Base-by-base conservation (phyloP, 1,140 invertebrate species). In the Cotesia typhae region DNA sequence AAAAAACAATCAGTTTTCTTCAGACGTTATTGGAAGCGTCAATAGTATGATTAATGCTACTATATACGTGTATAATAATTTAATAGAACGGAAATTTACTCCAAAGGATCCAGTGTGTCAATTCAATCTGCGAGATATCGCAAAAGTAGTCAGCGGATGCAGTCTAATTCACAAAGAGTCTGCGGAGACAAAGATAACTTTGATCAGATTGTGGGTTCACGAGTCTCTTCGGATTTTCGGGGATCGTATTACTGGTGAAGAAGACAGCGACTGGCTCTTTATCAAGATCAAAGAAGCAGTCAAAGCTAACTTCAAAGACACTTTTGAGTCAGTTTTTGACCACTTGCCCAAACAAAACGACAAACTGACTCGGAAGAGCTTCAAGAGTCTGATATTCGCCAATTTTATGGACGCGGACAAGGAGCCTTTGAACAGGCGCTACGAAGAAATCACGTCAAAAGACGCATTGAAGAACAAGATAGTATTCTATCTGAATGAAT, bases 151-250 rank as follows among this genome's bases (percentile, higher is more conserved):
- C 52, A 87, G 88, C 64, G 92, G 92, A 6, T 89, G 91, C 70
- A 84, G 90, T 35, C 84, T 93, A 4, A 88, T 93, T 52, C 88
- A 88, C 37, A 92, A 92, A 78, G 90, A 91, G 60, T 89, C 91
- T 9, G 88, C 91, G 4, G 89, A 90, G 71, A 89, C 82, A 37
- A 88, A 89, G 77, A 67, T 82, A 38, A 82, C 80, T 2, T 81
- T 87, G 9, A 76, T 86, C 75, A 90, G 90, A 53, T 81, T 93
- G 3, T 93, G 92, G 92, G 88, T 89, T 4, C 92, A 93, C 80
- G 92, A 94, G 87, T 85, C 89, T 0, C 89, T 90, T 79, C 85
- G 92, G 52, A 91, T 93, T 1, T 92, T 92, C 79, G 90, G 90
- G 73, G 92, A 94, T 81, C 88, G 92, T 71, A 87, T 94, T 1